These are phyloP conservation scores for Helicoverpa assulta DNA, from an alignment of 2,888 invertebrate genomes.

Conservation along the genomic window DNA sequence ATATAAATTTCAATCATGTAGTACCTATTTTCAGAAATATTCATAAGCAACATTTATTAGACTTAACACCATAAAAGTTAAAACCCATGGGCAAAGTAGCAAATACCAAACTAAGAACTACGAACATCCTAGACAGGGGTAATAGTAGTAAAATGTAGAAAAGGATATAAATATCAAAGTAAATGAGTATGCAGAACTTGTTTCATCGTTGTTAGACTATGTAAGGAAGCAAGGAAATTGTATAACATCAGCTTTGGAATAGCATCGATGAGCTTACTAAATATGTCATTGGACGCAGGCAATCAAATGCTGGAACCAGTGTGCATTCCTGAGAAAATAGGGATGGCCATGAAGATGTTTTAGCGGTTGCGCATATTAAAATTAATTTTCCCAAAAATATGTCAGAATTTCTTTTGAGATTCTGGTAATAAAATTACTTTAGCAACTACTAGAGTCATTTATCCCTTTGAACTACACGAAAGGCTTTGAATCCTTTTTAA, in stretches of 20 bases:
- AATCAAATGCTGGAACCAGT: constrained; percentile 32
- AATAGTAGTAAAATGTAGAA: constrained; percentile 36
- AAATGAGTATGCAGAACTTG: constrained; percentile 45
- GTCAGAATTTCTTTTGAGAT: too few relatives aligned
- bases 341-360: constrained; percentile 3
- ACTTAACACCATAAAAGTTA: constrained; percentile 4
- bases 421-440: too few relatives aligned
- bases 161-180: constrained; percentile 23
- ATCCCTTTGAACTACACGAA: too few relatives aligned
- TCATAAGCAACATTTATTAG: constrained; percentile 1
- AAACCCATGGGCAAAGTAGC: constrained; percentile 6
- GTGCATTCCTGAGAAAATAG: constrained; percentile 12
- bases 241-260: constrained; percentile 34
- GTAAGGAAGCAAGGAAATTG: constrained; percentile 52
- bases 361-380: fast-evolving
- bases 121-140: constrained; percentile 11
- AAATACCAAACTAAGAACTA: constrained; percentile 11
- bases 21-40: not conserved
- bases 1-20: not conserved
- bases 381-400: not conserved
- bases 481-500: too few relatives aligned
- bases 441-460: too few relatives aligned
- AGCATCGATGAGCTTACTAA: constrained; percentile 35
- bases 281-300: constrained; percentile 18
- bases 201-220: constrained; percentile 22